Conservation (phyloP, 2,113 vertebrate genomes). For the Abramis brama region DNA sequence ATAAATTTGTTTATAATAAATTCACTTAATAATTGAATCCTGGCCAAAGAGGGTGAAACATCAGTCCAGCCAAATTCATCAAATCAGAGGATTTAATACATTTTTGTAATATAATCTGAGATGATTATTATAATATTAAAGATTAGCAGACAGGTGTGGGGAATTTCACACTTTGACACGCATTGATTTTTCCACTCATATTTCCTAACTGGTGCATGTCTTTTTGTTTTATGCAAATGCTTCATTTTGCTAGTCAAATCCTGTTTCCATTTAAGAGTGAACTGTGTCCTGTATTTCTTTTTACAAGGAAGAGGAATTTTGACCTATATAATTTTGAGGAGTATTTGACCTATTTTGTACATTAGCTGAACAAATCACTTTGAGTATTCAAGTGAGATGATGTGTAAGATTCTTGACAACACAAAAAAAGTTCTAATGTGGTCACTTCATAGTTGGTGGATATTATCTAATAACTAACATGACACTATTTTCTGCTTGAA, state of each 20-base stretch:
- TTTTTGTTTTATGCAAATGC: constrained; percentile 20
- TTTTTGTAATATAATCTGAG: not conserved
- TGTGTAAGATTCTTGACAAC: not conserved
- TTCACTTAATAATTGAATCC: not conserved
- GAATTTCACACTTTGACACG: not conserved
- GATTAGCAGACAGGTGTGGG: not conserved
- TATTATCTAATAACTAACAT: constrained; percentile 9
- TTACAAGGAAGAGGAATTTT: not conserved
- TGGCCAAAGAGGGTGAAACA: too few species aligned
- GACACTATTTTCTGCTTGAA: constrained; percentile 6
- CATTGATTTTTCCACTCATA: not conserved
- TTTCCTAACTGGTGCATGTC: not conserved
- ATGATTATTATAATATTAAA: not conserved
- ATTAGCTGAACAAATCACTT: not conserved
- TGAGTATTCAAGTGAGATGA: not conserved
- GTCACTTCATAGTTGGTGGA: not conserved
- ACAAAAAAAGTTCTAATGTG: not conserved
- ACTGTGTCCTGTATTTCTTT: not conserved
- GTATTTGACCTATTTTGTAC: constrained; percentile 16
- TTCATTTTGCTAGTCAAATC: constrained; percentile 25
- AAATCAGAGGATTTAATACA: not conserved
- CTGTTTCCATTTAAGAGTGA: not conserved
- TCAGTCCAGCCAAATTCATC: not conserved
- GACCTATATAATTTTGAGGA: too few species aligned
- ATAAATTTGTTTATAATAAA: not conserved